Evolutionary conservation across 2,113 vertebrate genomes (phyloP).

Genomic region (Tragelaphus strepsiceros): DNA sequence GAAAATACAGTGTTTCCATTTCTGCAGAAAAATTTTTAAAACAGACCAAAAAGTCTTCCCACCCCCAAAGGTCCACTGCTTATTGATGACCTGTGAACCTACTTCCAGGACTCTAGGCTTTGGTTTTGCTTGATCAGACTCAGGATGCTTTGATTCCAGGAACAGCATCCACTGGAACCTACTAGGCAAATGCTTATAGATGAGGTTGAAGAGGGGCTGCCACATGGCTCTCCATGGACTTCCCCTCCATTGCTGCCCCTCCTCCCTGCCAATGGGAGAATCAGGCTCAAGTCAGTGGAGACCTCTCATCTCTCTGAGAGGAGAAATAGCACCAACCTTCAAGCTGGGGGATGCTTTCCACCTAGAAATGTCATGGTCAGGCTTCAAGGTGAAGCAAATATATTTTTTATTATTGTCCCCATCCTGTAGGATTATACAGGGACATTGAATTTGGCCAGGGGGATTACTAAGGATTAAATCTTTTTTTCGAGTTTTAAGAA

Average conservation of each 20-base stretch:
- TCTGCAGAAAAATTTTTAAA: background rate
- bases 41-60: background rate
- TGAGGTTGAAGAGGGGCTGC: background rate
- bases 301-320: background rate
- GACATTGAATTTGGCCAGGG: background rate
- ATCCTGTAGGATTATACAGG: background rate
- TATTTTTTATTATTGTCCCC: background rate
- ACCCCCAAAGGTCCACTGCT: background rate
- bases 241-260: background rate
- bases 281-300: background rate
- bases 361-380: background rate
- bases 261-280: background rate
- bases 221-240: background rate
- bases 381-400: background rate
- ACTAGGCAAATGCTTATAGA: background rate
- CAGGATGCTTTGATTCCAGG: background rate
- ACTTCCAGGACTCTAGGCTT: background rate
- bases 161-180: background rate
- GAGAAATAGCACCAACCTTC: background rate
- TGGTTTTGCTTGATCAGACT: background rate
- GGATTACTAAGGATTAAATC: background rate
- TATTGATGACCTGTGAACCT: background rate
- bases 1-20: conserved; percentile 69
- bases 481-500: background rate
- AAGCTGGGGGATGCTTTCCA: background rate